Base-by-base conservation (phyloP, 2,113 vertebrate genomes). In the Oryzias celebensis region DNA sequence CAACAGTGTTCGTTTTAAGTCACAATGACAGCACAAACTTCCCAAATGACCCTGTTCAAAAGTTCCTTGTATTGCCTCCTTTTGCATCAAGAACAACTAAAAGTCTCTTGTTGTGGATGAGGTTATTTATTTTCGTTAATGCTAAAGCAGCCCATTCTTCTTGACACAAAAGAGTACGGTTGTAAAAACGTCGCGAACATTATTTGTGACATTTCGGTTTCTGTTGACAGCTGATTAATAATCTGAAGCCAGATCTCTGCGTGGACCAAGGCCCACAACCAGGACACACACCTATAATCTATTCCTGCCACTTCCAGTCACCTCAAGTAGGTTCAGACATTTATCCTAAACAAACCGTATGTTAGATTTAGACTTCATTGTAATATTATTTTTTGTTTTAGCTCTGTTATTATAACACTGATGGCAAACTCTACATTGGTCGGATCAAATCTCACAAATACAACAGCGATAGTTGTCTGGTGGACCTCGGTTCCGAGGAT, bases 181-280 rank as follows among this genome's bases (percentile, higher is more conserved):
- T 26, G 24, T 26, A 26, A 26, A 26, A 26, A 26, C 2, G 2
- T 26, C 24, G 4, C 31, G 3, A 36, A 12, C 10, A 36, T 0
- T 12, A 36, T 3, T 12, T 10, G 1, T 10, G 12, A 36, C 31
- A 36, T 36, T 1, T 7, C 17, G 1, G 14, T 14, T 36, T 7
- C 45, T 0, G 13, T 18, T 7, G 1, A 7, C 55, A 58, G 54
- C 48, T 89, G 70, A 54, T 85, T 61, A 90, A 77, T 71, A 75
- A 83, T 52, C 61, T 91, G 5, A 28, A 84, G 7, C 23, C 73
- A 10, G 3, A 62, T 3, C 17, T 73, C 55, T 91, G 89, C 24
- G 0, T 92, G 28, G 91, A 92, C 69, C 84, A 90, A 69, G 91
- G 91, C 17, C 53, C 82, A 26, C 79, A 90, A 18, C 79, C 89